Evolutionary conservation across 2,113 vertebrate species (phyloP).

Genomic region (Eulacestoma nigropectus): DNA sequence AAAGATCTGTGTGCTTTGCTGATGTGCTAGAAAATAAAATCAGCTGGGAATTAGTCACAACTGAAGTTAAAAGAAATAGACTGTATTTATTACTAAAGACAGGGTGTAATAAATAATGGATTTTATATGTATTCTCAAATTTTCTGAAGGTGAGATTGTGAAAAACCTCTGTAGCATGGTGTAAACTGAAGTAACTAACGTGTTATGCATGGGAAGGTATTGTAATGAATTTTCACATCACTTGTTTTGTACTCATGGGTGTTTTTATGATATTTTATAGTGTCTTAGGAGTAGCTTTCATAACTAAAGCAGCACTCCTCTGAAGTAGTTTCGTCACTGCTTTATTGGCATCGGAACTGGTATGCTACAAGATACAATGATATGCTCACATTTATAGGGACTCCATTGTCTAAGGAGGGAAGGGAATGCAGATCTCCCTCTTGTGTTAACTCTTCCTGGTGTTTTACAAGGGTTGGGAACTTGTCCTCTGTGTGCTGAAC

Average conservation of each 20-base stretch:
- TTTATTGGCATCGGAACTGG: neutral
- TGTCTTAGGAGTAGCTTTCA: neutral
- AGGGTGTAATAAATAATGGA: neutral
- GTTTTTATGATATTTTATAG: neutral
- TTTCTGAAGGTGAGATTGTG: neutral
- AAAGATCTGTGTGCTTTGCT: neutral
- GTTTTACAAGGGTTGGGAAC: neutral
- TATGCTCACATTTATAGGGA: neutral
- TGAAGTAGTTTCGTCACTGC: neutral
- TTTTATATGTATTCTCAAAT: neutral
- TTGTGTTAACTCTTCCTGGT: neutral
- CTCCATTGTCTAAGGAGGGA: neutral
- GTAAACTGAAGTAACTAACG: neutral
- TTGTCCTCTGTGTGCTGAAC: neutral
- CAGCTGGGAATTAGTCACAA: slow-evolving; percentile 1
- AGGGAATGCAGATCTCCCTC: neutral
- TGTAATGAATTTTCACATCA: slow-evolving; percentile 10
- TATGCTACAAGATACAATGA: neutral
- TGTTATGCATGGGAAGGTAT: neutral
- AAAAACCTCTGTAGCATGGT: neutral
- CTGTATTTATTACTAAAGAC: slow-evolving; percentile 17
- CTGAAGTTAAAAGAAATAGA: slow-evolving; percentile 3
- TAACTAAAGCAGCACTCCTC: neutral
- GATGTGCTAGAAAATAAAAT: neutral
- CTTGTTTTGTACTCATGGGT: neutral